A percentile compares a stretch with the other conserved stretches of the same genome.
Conservation (phyloP, 2,797 vertebrate genomes). For the Anguilla pacifica region DNA sequence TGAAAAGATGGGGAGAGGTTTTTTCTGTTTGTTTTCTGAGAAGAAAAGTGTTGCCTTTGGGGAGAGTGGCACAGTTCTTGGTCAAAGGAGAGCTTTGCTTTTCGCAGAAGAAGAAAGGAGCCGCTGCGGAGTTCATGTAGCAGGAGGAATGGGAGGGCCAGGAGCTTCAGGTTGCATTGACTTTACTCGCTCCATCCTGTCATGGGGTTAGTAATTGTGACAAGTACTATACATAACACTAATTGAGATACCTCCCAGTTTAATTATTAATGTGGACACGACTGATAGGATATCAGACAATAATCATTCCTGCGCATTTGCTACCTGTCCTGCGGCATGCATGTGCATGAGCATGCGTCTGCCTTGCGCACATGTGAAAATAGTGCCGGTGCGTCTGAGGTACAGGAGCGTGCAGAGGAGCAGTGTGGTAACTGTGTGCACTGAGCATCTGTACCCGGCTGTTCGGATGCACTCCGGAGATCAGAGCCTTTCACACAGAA, state of each 20-base stretch:
- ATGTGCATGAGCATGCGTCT: neutral
- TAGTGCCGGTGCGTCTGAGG: constrained; percentile 2
- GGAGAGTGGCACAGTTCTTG: constrained; percentile 44
- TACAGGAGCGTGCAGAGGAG: neutral
- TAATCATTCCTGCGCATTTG: neutral
- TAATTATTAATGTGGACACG: neutral
- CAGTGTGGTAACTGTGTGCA: neutral
- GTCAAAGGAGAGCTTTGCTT: constrained; percentile 31
- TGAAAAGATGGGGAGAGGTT: constrained; percentile 42
- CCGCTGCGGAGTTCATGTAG: neutral
- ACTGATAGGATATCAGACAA: neutral
- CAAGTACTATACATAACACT: neutral
- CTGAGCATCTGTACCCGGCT: constrained; percentile 56
- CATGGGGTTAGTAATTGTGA: neutral
- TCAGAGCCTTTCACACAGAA: constrained; percentile 74
- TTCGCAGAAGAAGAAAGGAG: constrained; percentile 12
- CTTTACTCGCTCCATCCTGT: too few relatives aligned
- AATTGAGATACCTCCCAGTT: neutral
- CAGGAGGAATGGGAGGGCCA: constrained; percentile 1
- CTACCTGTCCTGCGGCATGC: neutral
- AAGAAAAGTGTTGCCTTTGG: constrained; percentile 68
- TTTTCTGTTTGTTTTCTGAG: constrained; percentile 69
- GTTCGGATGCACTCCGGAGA: constrained; percentile 74
- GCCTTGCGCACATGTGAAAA: neutral
- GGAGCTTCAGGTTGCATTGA: neutral